Evolutionary conservation across 2,797 vertebrate genomes (phyloP).

Genomic region (Numenius phaeopus): DNA sequence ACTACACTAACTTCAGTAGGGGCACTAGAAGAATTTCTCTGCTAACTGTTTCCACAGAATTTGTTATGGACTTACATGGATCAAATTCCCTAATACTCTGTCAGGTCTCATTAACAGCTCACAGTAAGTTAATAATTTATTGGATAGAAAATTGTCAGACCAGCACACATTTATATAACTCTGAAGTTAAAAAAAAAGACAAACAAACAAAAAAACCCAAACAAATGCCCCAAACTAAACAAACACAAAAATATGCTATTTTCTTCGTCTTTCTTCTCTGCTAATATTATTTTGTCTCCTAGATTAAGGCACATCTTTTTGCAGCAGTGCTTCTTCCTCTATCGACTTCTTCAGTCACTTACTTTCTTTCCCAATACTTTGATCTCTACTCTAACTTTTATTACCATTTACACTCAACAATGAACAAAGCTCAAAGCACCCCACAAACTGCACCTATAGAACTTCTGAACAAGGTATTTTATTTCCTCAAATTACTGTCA

Average conservation of each 20-base stretch:
- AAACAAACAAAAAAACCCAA: no score
- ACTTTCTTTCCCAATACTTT: not conserved
- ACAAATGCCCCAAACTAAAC: not conserved
- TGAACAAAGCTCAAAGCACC: not conserved
- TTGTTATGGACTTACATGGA: not conserved
- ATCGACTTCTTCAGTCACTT: not conserved
- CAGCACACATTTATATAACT: not conserved
- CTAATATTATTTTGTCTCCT: not conserved
- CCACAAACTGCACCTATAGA: not conserved
- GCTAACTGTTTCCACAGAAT: not conserved
- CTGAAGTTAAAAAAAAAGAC: not conserved
- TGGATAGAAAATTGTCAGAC: not conserved
- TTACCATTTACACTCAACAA: not conserved
- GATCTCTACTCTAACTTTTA: not conserved
- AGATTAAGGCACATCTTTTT: not conserved
- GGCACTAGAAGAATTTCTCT: not conserved
- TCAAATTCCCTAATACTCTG: not conserved
- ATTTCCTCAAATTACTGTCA: not conserved
- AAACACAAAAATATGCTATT: not conserved
- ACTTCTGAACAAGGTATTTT: not conserved
- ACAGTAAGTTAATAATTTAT: not conserved
- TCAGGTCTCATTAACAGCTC: not conserved
- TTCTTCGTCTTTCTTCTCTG: not conserved
- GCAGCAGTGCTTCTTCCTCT: not conserved
- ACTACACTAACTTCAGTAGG: not conserved